phyloP scores from a whole-genome alignment of 2,888 invertebrate genomes.

The Zhuqinia jingwanae region DNA sequence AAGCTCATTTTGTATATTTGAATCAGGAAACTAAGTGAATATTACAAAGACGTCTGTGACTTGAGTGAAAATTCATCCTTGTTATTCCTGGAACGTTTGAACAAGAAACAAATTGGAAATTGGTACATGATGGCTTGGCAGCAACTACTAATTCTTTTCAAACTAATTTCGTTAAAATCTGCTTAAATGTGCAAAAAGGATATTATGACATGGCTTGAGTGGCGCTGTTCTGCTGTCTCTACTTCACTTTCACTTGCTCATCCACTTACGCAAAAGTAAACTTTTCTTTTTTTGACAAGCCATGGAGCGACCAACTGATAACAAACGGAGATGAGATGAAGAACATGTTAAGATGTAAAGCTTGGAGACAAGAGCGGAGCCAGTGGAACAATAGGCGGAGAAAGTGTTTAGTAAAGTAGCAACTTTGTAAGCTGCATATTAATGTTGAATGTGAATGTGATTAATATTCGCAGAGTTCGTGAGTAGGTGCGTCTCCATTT shows the following conservation, averaged over 20 bases:
- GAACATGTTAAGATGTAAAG: not conserved
- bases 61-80: not conserved
- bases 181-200: conserved; percentile 18
- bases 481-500: too few species aligned
- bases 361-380: not conserved
- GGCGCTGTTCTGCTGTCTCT: not conserved
- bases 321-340: not conserved
- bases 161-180: conserved; percentile 36
- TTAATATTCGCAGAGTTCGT: too few species aligned
- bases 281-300: conserved; percentile 15
- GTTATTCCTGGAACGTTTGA: not conserved
- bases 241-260: not conserved
- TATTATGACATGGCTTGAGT: conserved; percentile 14
- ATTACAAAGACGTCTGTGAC: not conserved
- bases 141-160: not conserved
- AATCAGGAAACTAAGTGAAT: not conserved
- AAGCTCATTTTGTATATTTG: too few species aligned
- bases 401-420: too few species aligned
- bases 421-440: too few species aligned
- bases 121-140: not conserved
- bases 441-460: too few species aligned
- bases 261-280: conserved; percentile 15
- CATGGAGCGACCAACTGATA: conserved; percentile 3
- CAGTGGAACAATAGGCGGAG: not conserved
- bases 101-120: conserved; percentile 6